A percentile compares a stretch with the other conserved stretches of the same genome.
phyloP scores from a whole-genome alignment of 1,140 invertebrate species.

The Delia radicum region DNA sequence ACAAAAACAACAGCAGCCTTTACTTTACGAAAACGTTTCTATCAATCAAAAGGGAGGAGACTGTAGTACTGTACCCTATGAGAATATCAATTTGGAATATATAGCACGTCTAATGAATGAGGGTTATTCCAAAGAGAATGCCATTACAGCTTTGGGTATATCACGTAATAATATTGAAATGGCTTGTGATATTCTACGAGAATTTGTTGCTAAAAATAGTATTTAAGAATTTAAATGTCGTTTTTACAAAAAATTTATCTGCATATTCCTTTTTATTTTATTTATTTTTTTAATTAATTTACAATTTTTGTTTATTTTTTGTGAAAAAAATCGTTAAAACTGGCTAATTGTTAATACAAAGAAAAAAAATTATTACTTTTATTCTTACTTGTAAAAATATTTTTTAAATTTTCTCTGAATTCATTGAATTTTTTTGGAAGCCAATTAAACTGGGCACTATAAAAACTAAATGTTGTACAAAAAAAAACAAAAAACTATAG shows the following conservation, averaged over 20 bases:
- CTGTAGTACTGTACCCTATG: slow-evolving; percentile 67
- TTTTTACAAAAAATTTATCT: neutral
- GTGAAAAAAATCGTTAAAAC: neutral
- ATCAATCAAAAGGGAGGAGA: slow-evolving; percentile 55
- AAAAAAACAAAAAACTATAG: too few species aligned
- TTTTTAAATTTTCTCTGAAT: too few species aligned
- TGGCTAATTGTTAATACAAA: neutral
- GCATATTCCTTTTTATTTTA: too few species aligned
- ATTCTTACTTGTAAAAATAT: too few species aligned
- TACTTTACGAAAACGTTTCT: slow-evolving; percentile 54
- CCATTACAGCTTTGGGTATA: slow-evolving; percentile 86
- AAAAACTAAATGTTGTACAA: too few species aligned
- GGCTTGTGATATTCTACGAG: slow-evolving; percentile 92
- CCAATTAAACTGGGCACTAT: too few species aligned
- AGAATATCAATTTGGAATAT: slow-evolving; percentile 89
- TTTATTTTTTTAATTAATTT: too few species aligned
- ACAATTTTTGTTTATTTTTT: neutral
- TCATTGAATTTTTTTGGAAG: too few species aligned
- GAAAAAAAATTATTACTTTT: neutral
- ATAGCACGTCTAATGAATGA: slow-evolving; percentile 83
- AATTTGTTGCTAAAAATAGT: slow-evolving; percentile 68
- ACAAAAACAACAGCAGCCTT: slow-evolving; percentile 39
- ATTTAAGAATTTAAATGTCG: slow-evolving; percentile 32
- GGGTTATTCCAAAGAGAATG: slow-evolving; percentile 86
- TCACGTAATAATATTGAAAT: slow-evolving; percentile 90